phyloP scores from a whole-genome alignment of 2,797 vertebrate genomes.

The Halcyon chelicuti region DNA sequence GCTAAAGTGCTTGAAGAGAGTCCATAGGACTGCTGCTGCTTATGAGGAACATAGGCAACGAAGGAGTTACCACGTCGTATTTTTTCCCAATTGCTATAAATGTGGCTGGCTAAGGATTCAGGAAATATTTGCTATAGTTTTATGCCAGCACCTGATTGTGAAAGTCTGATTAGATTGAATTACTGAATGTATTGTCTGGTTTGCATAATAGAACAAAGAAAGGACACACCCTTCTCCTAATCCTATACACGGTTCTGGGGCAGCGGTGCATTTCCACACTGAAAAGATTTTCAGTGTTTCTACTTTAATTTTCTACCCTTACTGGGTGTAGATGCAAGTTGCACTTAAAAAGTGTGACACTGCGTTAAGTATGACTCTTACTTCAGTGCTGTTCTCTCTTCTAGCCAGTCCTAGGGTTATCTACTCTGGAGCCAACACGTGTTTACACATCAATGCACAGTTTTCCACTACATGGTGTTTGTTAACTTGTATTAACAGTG shows the following conservation, averaged over 20 bases:
- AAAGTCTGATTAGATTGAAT: constrained; percentile 60
- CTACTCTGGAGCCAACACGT: background rate
- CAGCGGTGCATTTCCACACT: background rate
- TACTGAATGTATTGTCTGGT: constrained; percentile 56
- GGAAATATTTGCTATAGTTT: constrained; percentile 49
- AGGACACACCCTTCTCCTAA: constrained; percentile 50
- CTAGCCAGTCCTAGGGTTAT: background rate
- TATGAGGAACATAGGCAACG: background rate
- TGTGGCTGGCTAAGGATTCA: constrained; percentile 31
- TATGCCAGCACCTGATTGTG: constrained; percentile 49
- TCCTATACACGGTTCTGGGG: background rate
- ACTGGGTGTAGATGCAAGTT: background rate
- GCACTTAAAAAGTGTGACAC: background rate
- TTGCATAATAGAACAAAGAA: constrained; percentile 66
- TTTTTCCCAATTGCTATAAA: constrained; percentile 2
- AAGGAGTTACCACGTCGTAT: background rate
- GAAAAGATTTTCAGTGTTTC: background rate
- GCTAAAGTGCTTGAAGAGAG: background rate
- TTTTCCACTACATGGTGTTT: background rate
- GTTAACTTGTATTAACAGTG: background rate
- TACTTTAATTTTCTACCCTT: background rate
- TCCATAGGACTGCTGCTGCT: background rate
- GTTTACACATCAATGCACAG: background rate
- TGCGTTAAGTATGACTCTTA: background rate
- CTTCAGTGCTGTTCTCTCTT: background rate